These are phyloP conservation scores for Cathartes aura DNA, from an alignment of 2,113 vertebrate genomes.

Conservation along the genomic window DNA sequence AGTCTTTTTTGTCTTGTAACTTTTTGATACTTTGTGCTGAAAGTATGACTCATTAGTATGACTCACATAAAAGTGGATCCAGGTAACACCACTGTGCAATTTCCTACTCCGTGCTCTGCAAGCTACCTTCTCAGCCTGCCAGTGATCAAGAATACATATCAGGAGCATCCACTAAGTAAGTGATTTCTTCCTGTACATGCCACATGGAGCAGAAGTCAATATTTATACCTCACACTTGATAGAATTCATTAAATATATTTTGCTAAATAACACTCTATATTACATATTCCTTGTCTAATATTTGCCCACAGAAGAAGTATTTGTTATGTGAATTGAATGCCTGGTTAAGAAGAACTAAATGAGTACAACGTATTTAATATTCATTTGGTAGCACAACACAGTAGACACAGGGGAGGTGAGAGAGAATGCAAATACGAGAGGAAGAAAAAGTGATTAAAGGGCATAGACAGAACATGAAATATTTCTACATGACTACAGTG, in stretches of 20 bases:
- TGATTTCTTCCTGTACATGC: conserved; percentile 9
- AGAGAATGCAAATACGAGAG: conserved; percentile 22
- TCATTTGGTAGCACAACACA: conserved; percentile 45
- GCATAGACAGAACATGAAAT: not conserved
- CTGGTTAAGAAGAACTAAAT: conserved; percentile 42
- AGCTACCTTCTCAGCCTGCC: not conserved
- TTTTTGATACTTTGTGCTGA: not conserved
- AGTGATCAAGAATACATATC: not conserved
- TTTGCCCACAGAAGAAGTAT: conserved; percentile 45
- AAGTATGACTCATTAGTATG: not conserved
- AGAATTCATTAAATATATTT: conserved; percentile 55
- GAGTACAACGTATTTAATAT: conserved; percentile 54
- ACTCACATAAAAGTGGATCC: not conserved
- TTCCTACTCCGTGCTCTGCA: not conserved
- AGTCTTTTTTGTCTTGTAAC: not conserved
- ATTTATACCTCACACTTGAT: conserved; percentile 41
- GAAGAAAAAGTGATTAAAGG: not conserved
- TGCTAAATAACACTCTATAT: conserved; percentile 33
- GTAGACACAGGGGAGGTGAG: not conserved
- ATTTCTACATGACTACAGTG: not conserved
- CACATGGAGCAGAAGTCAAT: conserved; percentile 27
- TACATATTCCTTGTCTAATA: conserved; percentile 40
- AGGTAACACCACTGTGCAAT: not conserved
- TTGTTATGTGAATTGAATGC: conserved; percentile 33
- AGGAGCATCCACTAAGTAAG: not conserved